Base-by-base conservation (phyloP, 2,888 invertebrate species). In the Dichetophora obliterata region DNA sequence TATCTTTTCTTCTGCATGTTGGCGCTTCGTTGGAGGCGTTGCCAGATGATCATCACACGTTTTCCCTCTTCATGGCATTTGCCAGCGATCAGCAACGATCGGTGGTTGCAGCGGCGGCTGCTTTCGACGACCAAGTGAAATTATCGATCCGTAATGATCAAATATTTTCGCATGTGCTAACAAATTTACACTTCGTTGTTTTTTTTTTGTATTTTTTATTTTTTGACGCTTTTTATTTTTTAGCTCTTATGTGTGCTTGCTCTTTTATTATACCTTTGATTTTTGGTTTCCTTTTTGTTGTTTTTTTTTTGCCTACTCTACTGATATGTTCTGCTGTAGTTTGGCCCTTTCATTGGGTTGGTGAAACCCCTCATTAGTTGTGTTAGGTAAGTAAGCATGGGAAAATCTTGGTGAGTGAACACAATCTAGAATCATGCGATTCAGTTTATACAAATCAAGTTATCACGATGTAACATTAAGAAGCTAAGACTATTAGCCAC, bases 1-100 rank as follows among this genome's bases (percentile, higher is more conserved):
- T 69, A 78, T 71, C 69, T 48, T 54, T 68, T 31, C 37, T 59
- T 72, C 34, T 76, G 70, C 71, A 76, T 70, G 77, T 81, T 81
- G 81, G 81, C 81, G 81, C 81, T 81, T 79, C 79, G 77, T 79
- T 79, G 82, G 83, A 87, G 86, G 86, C 86, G 86, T 87, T 85
- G 82, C 86, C 86, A 82, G 83, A 84, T 86, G 86, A 86, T 86
- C 86, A 86, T 86, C 86, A 86, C 86, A 87, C 86, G 86, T 86
- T 86, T 86, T 86, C 86, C 82, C 84, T 83, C 82, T 80, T 75
- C 79, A 78, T 76, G 77, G 54, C 63, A 5, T 19, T 54, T 31
- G 16, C 63, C 34, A 37, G 0, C 2, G 22, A n/a, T 22, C 71
- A 31, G 31, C 54, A 1, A 37, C 24, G 8, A 16, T 24, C 71